phyloP scores from a whole-genome alignment of 2,113 vertebrate genomes.

The Callopanchax toddi region DNA sequence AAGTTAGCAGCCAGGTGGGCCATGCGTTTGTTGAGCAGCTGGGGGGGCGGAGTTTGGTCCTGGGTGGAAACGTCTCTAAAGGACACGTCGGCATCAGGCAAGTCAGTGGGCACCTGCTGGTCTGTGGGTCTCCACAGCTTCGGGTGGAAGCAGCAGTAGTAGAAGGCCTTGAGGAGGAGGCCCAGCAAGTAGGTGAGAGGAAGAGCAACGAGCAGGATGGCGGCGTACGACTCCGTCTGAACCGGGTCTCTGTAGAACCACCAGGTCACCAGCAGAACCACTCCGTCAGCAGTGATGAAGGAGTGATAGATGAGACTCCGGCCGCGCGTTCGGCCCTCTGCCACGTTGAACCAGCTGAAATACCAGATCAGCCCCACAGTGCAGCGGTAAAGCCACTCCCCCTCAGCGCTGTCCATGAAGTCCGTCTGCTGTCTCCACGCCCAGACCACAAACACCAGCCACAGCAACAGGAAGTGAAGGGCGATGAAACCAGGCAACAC shows the following conservation, averaged over 20 bases:
- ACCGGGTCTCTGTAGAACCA: conserved; percentile 62
- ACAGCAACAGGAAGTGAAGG: conserved; percentile 83
- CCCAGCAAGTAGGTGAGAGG: conserved; percentile 81
- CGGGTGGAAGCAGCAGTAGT: conserved; percentile 89
- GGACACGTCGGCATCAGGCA: conserved; percentile 61
- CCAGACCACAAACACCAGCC: conserved; percentile 86
- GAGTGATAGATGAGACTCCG: conserved; percentile 86
- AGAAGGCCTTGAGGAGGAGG: conserved; percentile 80
- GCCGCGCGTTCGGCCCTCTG: conserved; percentile 79
- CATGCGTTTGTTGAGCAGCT: conserved; percentile 75
- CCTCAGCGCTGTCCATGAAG: conserved; percentile 84
- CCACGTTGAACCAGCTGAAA: conserved; percentile 96
- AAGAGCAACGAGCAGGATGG: conserved; percentile 38
- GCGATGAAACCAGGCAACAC: conserved; percentile 77
- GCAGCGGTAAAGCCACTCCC: conserved; percentile 89
- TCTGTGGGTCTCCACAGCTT: conserved; percentile 57
- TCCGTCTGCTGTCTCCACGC: conserved; percentile 83
- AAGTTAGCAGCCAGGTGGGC: conserved; percentile 65
- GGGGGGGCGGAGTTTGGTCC: conserved; percentile 18
- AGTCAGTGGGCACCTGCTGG: conserved; percentile 43
- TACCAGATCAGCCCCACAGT: conserved; percentile 89
- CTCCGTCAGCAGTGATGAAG: conserved; percentile 84
- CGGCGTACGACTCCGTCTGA: conserved; percentile 41
- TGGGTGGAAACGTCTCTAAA: conserved; percentile 41
- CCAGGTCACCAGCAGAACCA: conserved; percentile 82